Base-by-base conservation (phyloP, 2,888 invertebrate genomes). In the Trachelus troglodyta region DNA sequence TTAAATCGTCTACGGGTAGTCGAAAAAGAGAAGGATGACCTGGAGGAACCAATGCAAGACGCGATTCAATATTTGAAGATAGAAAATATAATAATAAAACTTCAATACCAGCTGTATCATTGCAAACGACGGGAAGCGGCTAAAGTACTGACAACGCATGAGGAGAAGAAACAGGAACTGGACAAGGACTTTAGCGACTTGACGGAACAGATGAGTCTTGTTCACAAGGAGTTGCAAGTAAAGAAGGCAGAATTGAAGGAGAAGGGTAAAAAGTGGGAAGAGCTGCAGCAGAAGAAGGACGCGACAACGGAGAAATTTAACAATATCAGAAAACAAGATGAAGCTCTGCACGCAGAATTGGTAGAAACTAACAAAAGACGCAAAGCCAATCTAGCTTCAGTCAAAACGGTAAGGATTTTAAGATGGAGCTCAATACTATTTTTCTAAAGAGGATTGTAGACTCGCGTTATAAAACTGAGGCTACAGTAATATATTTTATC, bases 1-100 rank as follows among this genome's bases (percentile, higher is more conserved):
- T 92, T 97, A 76, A 97, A 97, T 90, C 93, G 98, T 80, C 95
- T 98, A 9, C 96, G 97, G 85, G 92, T 97, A 37, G 95, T 97
- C 11, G 95, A 97, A 87, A 95, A 95, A 77, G 97, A 98, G 89
- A 95, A 97, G 91, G 94, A 95, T 79, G 95, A 95, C 85, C 91
- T 98, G 75, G 94, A 96, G 86, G 94, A 94, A 80, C 96, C 97
- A 0, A 97, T 96, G 94, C 94, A 95, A 79, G 95, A 96, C 78
- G 97, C 97, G 0, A 94, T 97, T 0, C 94, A 95, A 74, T 95
- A 95, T 87, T 93, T 99, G 85, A 95, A 95, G 83, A 90, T 95
- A 33, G 97, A 98, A 89, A 99, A 99, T 90, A 93, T 93, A 4
- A 92, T 95, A 1, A 93, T 94, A 1, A 92, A 94, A 76, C 79